These are phyloP conservation scores for Trissonchulus latispiculum DNA, from an alignment of 2,888 invertebrate genomes.

Conservation along the genomic window DNA sequence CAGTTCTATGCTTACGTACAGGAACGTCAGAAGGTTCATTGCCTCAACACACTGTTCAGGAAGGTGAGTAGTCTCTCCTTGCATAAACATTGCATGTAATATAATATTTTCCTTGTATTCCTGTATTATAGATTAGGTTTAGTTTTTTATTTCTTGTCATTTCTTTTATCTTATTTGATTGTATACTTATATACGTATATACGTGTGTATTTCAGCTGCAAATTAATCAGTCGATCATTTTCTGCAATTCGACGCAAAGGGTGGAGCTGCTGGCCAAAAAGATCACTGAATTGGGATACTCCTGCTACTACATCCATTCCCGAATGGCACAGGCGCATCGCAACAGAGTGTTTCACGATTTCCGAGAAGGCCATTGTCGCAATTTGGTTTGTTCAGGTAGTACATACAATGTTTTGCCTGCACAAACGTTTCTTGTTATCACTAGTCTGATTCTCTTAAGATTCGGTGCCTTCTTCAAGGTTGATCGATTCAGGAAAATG, in stretches of 20 bases:
- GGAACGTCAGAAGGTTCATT: constrained; percentile 98
- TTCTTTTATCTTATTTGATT: no score
- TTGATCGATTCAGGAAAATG: no score
- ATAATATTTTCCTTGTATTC: no score
- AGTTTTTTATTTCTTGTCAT: no score
- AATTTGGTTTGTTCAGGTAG: constrained; percentile 75
- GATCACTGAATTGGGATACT: constrained; percentile 98
- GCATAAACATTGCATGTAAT: no score
- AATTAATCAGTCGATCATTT: constrained; percentile 99
- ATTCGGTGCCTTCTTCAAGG: no score
- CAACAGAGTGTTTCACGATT: constrained; percentile 98
- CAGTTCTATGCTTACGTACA: constrained; percentile 99
- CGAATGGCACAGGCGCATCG: constrained; percentile 84
- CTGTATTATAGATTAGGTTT: no score
- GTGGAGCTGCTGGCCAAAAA: constrained; percentile 98
- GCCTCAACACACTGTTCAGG: constrained; percentile 96
- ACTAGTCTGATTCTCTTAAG: no score
- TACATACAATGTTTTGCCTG: no score
- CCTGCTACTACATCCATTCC: constrained; percentile 99
- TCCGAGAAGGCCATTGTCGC: constrained; percentile 91
- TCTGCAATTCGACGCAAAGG: constrained; percentile 98
- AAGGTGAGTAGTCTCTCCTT: constrained; percentile 58
- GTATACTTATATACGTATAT: no score
- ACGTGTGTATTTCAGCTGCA: no score
- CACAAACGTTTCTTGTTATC: no score